Percentiles rank a stretch among this genome's conserved stretches.
Evolutionary conservation across 2,888 invertebrate genomes (phyloP).

Genomic region (Mactromeris polynyma): DNA sequence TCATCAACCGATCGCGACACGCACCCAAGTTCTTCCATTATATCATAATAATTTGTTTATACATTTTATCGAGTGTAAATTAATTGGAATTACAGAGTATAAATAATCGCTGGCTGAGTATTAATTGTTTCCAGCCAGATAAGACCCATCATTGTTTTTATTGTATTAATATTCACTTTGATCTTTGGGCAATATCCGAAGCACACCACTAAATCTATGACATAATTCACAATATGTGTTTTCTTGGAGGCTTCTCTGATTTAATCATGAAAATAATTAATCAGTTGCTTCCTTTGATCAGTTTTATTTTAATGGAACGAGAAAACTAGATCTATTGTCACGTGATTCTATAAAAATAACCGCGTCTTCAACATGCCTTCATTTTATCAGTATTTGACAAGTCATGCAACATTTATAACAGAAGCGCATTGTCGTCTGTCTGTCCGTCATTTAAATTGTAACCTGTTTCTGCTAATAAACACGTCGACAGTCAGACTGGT

Average conservation of each 20-base stretch:
- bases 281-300: slow-evolving; percentile 53
- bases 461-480: neutral
- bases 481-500: neutral
- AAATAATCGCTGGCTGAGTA: slow-evolving; percentile 36
- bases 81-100: slow-evolving; percentile 57
- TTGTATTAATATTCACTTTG: slow-evolving; percentile 54
- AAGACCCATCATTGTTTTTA: slow-evolving; percentile 40
- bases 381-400: slow-evolving; percentile 19
- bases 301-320: slow-evolving; percentile 38
- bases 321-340: slow-evolving; percentile 3
- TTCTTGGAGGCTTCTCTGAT: slow-evolving; percentile 45
- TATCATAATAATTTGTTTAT: slow-evolving; percentile 40
- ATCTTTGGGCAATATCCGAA: slow-evolving; percentile 60
- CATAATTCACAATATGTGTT: slow-evolving; percentile 54
- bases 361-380: slow-evolving; percentile 30
- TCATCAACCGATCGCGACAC: neutral
- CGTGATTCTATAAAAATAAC: slow-evolving; percentile 19
- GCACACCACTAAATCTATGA: slow-evolving; percentile 55
- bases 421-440: neutral
- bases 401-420: slow-evolving; percentile 4
- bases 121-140: slow-evolving; percentile 39
- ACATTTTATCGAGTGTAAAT: slow-evolving; percentile 51
- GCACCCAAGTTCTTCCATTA: slow-evolving; percentile 1
- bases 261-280: slow-evolving; percentile 53
- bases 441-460: neutral